Base-by-base conservation (phyloP, 2,888 invertebrate species). In the Ceriagrion tenellum region DNA sequence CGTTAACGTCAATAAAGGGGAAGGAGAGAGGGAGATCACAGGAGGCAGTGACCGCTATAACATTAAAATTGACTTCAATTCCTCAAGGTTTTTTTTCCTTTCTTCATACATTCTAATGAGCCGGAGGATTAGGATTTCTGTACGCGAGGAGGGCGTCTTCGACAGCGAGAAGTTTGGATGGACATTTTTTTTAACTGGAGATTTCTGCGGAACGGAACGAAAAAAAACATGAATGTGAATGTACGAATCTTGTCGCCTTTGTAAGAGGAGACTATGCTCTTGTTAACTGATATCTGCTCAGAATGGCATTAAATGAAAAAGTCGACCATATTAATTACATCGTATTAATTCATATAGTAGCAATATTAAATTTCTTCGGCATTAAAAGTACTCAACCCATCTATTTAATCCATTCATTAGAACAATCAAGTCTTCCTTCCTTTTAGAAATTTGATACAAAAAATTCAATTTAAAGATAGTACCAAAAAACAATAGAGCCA, bases 41-140 rank as follows among this genome's bases (percentile, higher is more conserved):
- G 40, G 88, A 88, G 88, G 88, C 88, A 88, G 20, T n/a, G 59
- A 59, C 55, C 90, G 90, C 56, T 35, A 55, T 90, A 90, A 55
- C 90, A 55, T 55, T 90, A 55, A 55, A 55, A 90, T 47, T 90
- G 90, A 55, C n/a, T 69, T n/a, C 13, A 55, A 90, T 55, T 55
- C 90, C 40, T 26, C 55, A 90, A 55, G 90, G 55, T 90, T 55
- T 55, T 90, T 55, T 47, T 47, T 8, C 55, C 90, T 69, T 69
- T 69, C n/a, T 47, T 47, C 47, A 8, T 55, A 55, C 90, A 55
- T 90, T 55, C 55, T 26, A 55, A 90, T 26, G 55, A 30, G 23
- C 47, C 8, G 18, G 55, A 55, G 69, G 69, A n/a, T 69, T 69
- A n/a, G 69, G 26, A 69, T 69, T 23, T 69, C 69, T 23, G 26